Conservation (phyloP, 2,888 invertebrate genomes). For the Ophion ellenae region DNA sequence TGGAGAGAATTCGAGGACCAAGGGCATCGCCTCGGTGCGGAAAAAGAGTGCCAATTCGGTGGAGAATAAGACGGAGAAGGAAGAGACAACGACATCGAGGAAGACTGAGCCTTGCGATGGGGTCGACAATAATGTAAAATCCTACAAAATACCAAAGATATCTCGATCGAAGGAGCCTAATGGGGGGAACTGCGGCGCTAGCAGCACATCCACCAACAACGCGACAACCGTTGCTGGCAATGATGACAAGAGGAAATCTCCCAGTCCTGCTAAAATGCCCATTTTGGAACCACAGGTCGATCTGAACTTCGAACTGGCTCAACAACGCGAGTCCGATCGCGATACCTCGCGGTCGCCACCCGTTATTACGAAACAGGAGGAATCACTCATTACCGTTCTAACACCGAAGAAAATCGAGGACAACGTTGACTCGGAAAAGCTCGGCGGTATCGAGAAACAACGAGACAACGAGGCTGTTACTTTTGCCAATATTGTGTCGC, state of each 20-base stretch:
- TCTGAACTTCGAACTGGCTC: conserved; percentile 69
- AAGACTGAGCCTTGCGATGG: conserved; percentile 31
- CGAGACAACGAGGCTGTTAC: conserved; percentile 70
- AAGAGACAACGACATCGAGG: conserved; percentile 11
- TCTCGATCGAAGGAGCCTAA: conserved; percentile 44
- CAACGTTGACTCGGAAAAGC: conserved; percentile 49
- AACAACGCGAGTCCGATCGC: conserved; percentile 68
- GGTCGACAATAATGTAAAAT: conserved; percentile 58
- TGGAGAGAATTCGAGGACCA: conserved; percentile 40
- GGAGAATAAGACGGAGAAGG: conserved; percentile 9
- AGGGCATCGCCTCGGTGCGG: conserved; percentile 1
- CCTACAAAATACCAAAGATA: conserved; percentile 70
- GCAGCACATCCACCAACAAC: background rate
- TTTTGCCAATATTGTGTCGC: conserved; percentile 78
- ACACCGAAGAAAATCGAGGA: conserved; percentile 65
- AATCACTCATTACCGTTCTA: conserved; percentile 50
- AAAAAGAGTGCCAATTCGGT: background rate
- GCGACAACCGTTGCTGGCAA: background rate
- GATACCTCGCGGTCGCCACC: conserved; percentile 80
- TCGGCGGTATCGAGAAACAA: conserved; percentile 50
- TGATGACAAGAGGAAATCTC: conserved; percentile 59
- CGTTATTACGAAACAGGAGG: conserved; percentile 78
- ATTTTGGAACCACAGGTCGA: conserved; percentile 77
- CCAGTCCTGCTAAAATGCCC: conserved; percentile 74
- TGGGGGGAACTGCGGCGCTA: background rate